Conservation (phyloP, 2,888 invertebrate species). For the Morinoia aosen region DNA sequence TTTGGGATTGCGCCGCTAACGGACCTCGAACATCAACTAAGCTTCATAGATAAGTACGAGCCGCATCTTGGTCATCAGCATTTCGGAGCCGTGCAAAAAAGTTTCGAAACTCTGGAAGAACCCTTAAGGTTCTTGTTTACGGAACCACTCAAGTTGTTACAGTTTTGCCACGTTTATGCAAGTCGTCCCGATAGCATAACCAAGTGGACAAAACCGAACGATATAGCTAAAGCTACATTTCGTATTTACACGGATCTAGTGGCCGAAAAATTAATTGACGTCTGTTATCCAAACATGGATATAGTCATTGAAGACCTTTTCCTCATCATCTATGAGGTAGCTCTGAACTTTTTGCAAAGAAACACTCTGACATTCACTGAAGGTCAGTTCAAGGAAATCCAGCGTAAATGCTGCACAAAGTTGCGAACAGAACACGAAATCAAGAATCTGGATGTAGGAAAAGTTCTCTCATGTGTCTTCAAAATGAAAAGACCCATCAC, state of each 20-base stretch:
- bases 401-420: too few species aligned
- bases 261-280: neutral
- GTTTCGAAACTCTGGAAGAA: neutral
- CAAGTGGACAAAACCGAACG: neutral
- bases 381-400: too few species aligned
- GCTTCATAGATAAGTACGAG: neutral
- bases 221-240: neutral
- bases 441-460: too few species aligned
- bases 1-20: too few species aligned
- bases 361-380: neutral
- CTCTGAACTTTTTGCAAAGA: neutral
- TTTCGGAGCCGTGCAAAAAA: neutral
- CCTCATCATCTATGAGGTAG: neutral
- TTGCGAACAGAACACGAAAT: too few species aligned
- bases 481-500: too few species aligned
- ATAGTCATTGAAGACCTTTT: neutral
- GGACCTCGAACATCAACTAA: neutral
- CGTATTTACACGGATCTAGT: neutral
- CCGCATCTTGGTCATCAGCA: neutral
- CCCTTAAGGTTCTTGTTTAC: neutral
- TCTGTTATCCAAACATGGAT: neutral
- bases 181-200: neutral
- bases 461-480: too few species aligned
- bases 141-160: slow-evolving; percentile 4
- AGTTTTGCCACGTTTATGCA: neutral